Percentiles rank a stretch among this genome's conserved stretches.
phyloP scores from a whole-genome alignment of 2,113 vertebrate genomes.

The Oceanites oceanicus region DNA sequence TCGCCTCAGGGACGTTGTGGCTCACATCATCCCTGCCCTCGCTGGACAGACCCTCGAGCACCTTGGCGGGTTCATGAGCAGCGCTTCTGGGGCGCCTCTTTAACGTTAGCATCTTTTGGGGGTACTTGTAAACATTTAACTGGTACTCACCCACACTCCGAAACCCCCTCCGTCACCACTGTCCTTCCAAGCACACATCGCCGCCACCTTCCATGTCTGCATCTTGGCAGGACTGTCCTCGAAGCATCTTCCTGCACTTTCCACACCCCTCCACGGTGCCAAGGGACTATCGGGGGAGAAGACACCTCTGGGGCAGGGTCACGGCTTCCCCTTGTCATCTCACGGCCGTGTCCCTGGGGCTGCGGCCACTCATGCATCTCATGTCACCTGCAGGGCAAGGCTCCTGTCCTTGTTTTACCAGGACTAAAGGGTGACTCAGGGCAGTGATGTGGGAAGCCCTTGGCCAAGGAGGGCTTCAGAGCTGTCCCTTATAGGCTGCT shows the following conservation, averaged over 20 bases:
- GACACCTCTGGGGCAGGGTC: neutral
- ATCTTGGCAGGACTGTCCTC: neutral
- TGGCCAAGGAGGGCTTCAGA: neutral
- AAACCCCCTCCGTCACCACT: neutral
- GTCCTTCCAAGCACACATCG: neutral
- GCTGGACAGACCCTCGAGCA: fast-evolving
- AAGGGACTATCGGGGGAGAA: neutral
- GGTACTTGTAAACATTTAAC: fast-evolving
- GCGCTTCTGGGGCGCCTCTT: neutral
- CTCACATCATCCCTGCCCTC: neutral
- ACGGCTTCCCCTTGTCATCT: neutral
- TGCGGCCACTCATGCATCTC: neutral
- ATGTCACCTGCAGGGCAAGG: fast-evolving
- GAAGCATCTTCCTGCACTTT: fast-evolving
- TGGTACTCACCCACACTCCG: fast-evolving
- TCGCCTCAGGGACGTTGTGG: fast-evolving
- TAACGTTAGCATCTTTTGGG: neutral
- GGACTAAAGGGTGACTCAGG: neutral
- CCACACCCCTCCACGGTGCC: neutral
- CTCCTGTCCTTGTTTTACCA: neutral
- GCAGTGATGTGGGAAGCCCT: neutral
- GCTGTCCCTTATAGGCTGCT: neutral
- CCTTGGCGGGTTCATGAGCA: neutral
- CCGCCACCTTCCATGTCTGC: neutral
- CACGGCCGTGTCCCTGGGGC: neutral